A percentile compares a stretch with the other conserved stretches of the same genome.
These are phyloP conservation scores for human (Homo sapiens) DNA, from an alignment of 2,113 vertebrate species.

Conservation along the genomic window GRCh38 chr11:8627501-8628000, in stretches of 20 bases:
- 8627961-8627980: too few relatives aligned
- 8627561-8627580: background rate
- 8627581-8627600: background rate
- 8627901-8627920: too few relatives aligned
- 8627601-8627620: constrained; percentile 3
- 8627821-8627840: background rate
- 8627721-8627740: background rate
- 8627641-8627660: background rate
- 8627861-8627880: too few relatives aligned
- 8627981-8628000: too few relatives aligned
- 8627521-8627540: background rate
- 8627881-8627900: too few relatives aligned
- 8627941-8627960: too few relatives aligned
- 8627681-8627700: constrained; percentile 3
- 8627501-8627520: background rate
- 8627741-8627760: background rate
- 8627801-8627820: background rate
- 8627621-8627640: background rate
- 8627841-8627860: too few relatives aligned
- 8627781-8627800: background rate
- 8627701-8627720: constrained; percentile 16
- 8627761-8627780: background rate
- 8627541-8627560: background rate
- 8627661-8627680: constrained; percentile 12
- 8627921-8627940: too few relatives aligned